Base-by-base conservation (phyloP, 1,140 invertebrate genomes). In the Patella vulgata region DNA sequence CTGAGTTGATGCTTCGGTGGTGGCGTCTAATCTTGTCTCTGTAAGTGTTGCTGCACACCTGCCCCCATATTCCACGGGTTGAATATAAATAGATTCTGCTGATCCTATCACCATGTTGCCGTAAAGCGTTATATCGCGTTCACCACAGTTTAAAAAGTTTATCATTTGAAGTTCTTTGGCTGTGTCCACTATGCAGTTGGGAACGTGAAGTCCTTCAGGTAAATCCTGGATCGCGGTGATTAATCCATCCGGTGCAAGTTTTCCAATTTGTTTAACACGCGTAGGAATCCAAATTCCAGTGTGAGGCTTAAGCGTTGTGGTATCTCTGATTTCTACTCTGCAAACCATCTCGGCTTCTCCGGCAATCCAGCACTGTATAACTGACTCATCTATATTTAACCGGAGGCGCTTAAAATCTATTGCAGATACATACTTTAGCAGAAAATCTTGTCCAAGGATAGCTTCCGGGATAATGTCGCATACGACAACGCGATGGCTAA, bases 321-420 rank as follows among this genome's bases (percentile, higher is more conserved):
- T 39, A n/a, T 46, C 28, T 42, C n/a, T 40, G 27, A 56, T 23
- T 43, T 50, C 51, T 21, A 63, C 46, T 21, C 56, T 42, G 59
- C 59, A 66, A 33, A 63, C 36, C 60, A 63, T 63, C 14, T 52
- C 30, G 19, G 66, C 46, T 27, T 68, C 51, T n/a, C 48, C 60
- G 9, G 47, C 60, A n/a, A 59, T 43, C 55, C 42, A 63, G 33
- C 55, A 68, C 14, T 0, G 31, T 42, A 56, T 40, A n/a, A n/a
- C n/a, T n/a, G n/a, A n/a, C n/a, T n/a, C n/a, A n/a, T n/a, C n/a
- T n/a, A n/a, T n/a, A n/a, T n/a, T n/a, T n/a, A n/a, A n/a, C n/a
- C n/a, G n/a, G n/a, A n/a, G n/a, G n/a, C n/a, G n/a, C n/a, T n/a
- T n/a, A n/a, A n/a, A n/a, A n/a, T n/a, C n/a, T n/a, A n/a, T n/a